phyloP scores from a whole-genome alignment of 1,140 invertebrate genomes.

The Amyelois transitella region DNA sequence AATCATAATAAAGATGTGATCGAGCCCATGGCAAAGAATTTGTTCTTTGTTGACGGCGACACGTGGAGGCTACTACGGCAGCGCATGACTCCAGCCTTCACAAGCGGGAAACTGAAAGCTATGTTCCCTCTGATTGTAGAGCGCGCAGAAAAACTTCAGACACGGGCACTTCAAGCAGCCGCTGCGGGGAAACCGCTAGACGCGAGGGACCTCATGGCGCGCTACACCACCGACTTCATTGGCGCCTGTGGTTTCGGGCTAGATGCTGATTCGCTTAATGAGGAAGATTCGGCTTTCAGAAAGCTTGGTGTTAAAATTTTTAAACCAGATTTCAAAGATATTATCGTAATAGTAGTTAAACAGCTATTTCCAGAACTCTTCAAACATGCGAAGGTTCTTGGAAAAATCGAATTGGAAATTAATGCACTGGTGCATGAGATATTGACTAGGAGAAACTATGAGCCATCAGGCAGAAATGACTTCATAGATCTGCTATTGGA shows the following conservation, averaged over 20 bases:
- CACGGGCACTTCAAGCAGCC: constrained; percentile 18
- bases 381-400: constrained; percentile 2
- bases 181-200: constrained; percentile 13
- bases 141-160: constrained; percentile 48
- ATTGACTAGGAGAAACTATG: constrained; percentile 12
- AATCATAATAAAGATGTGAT: constrained; percentile 5
- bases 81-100: constrained; percentile 76
- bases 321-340: neutral
- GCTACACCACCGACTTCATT: constrained; percentile 32
- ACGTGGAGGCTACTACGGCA: constrained; percentile 70
- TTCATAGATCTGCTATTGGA: constrained; percentile 18
- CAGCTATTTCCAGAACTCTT: constrained; percentile 6
- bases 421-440: constrained; percentile 6
- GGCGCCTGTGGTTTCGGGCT: constrained; percentile 33
- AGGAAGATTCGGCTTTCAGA: constrained; percentile 13
- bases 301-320: constrained; percentile 14
- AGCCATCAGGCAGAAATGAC: constrained; percentile 14
- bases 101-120: constrained; percentile 74
- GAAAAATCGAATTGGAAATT: neutral
- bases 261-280: constrained; percentile 19
- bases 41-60: constrained; percentile 9
- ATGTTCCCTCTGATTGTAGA: constrained; percentile 72
- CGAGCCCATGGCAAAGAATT: constrained; percentile 14
- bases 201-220: constrained; percentile 30
- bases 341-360: neutral